A percentile compares a stretch with the other conserved stretches of the same genome.
Conservation (phyloP, 1,140 invertebrate genomes). For the Trichogramma pretiosum region DNA sequence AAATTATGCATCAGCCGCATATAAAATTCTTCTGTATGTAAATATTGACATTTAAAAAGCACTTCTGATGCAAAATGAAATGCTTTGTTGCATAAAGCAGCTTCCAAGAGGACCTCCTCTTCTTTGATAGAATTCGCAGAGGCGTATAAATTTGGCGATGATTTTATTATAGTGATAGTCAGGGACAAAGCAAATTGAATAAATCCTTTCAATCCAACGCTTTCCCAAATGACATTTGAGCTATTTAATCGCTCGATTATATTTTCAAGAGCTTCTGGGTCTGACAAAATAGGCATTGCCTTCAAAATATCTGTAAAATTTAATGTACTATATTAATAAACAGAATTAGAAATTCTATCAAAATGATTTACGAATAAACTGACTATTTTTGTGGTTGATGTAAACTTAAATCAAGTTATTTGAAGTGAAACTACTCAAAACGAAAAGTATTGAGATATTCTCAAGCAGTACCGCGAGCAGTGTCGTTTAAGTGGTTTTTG, state of each 20-base stretch:
- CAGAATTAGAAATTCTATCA: neutral
- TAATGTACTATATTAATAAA: neutral
- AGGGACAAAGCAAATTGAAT: constrained; percentile 73
- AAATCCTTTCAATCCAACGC: constrained; percentile 59
- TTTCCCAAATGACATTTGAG: constrained; percentile 52
- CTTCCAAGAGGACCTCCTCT: constrained; percentile 57
- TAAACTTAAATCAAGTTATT: too few species aligned
- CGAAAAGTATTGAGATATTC: too few species aligned
- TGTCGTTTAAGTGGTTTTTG: too few species aligned
- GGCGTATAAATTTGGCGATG: constrained; percentile 42
- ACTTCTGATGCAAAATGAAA: constrained; percentile 69
- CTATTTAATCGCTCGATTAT: constrained; percentile 50
- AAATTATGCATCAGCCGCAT: constrained; percentile 74
- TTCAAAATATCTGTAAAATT: constrained; percentile 52
- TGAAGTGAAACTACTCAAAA: too few species aligned
- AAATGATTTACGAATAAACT: neutral
- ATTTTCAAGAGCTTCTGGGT: constrained; percentile 53
- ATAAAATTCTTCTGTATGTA: constrained; percentile 76
- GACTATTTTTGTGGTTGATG: neutral
- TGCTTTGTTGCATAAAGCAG: constrained; percentile 69
- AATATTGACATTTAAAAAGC: constrained; percentile 59
- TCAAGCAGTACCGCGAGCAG: too few species aligned
- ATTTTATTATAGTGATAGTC: constrained; percentile 67
- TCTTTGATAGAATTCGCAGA: constrained; percentile 35
- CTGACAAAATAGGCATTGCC: constrained; percentile 62